phyloP scores from a whole-genome alignment of 2,888 invertebrate species.

The Torymus tubicola region DNA sequence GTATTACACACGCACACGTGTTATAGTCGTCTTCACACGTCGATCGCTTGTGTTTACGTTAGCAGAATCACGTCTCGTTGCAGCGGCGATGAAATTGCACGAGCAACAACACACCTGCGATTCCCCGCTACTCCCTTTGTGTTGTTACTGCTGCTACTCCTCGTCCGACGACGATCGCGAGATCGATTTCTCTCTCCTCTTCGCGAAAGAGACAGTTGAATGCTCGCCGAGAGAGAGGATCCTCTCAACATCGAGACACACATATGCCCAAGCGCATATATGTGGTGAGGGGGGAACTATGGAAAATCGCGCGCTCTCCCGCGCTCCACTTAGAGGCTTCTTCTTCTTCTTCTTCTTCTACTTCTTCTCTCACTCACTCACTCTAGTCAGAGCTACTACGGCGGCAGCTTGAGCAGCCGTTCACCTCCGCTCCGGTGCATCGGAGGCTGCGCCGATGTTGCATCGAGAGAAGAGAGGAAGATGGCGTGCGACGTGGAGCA shows the following conservation, averaged over 20 bases:
- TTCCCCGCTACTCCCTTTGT: too few species aligned
- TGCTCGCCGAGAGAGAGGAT: too few species aligned
- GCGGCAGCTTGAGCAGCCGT: constrained; percentile 18
- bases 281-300: constrained; percentile 52
- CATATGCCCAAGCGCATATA: constrained; percentile 2
- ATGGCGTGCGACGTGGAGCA: constrained; percentile 36
- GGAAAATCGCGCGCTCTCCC: constrained; percentile 62
- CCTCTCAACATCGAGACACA: background rate
- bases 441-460: constrained; percentile 47
- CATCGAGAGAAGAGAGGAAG: constrained; percentile 24
- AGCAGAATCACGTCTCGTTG: too few species aligned
- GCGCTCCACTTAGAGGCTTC: constrained; percentile 57
- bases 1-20: background rate
- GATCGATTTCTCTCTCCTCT: background rate
- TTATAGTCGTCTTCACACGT: background rate
- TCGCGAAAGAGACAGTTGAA: background rate
- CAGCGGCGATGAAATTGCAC: too few species aligned
- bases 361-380: background rate
- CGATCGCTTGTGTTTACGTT: too few species aligned
- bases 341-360: background rate
- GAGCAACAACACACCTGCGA: too few species aligned
- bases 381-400: background rate
- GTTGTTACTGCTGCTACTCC: too few species aligned
- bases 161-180: constrained; percentile 7
- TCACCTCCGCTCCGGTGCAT: constrained; percentile 25